Evolutionary conservation across 2,113 vertebrate genomes (phyloP).

Genomic region (Alexandromys fortis): DNA sequence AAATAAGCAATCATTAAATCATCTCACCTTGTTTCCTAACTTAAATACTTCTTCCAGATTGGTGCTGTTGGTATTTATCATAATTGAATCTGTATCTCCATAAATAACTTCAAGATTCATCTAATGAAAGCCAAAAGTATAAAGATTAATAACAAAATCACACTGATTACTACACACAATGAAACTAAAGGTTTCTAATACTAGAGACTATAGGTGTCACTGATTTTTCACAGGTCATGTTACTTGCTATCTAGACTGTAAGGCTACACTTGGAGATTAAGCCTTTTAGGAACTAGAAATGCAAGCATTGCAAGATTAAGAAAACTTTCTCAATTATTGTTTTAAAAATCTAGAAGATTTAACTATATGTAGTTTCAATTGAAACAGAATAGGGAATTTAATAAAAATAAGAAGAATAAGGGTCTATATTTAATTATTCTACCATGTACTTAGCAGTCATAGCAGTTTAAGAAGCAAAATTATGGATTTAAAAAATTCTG

Average conservation of each 20-base stretch:
- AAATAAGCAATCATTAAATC: constrained; percentile 50
- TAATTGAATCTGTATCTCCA: constrained; percentile 99
- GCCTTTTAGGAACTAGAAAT: constrained; percentile 22
- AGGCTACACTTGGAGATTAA: neutral
- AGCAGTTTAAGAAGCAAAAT: constrained; percentile 65
- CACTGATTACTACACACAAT: constrained; percentile 26
- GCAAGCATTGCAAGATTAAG: neutral
- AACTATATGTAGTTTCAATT: constrained; percentile 9
- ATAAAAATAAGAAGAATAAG: constrained; percentile 27
- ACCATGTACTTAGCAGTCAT: constrained; percentile 60
- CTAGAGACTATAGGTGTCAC: constrained; percentile 18
- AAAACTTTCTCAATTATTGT: constrained; percentile 48
- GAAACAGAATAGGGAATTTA: constrained; percentile 50
- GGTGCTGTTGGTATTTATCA: constrained; percentile 98
- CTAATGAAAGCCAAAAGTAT: constrained; percentile 83
- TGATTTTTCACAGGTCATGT: constrained; percentile 4
- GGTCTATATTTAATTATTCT: constrained; percentile 56
- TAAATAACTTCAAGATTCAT: constrained; percentile 99
- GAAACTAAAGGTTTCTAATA: constrained; percentile 39
- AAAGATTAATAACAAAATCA: constrained; percentile 58
- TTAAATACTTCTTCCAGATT: constrained; percentile 97
- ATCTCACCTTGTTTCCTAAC: constrained; percentile 95
- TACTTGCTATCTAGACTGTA: constrained; percentile 5
- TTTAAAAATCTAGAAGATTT: constrained; percentile 11
- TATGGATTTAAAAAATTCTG: constrained; percentile 60